Percentiles rank a stretch among this genome's conserved stretches.
Conservation (phyloP, 2,888 invertebrate species). For the Cosmia pyralina region DNA sequence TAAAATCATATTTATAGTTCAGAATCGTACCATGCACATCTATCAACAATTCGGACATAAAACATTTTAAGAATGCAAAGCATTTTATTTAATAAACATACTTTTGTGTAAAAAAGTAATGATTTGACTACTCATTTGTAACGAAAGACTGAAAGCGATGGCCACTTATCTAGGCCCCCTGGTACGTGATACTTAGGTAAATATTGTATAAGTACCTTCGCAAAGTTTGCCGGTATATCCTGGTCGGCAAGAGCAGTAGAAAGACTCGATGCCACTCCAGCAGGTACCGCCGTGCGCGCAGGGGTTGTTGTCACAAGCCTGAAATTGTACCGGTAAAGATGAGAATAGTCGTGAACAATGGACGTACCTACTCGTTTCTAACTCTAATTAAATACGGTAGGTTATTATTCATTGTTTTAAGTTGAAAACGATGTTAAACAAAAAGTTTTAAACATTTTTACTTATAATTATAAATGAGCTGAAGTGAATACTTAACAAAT, state of each 20-base stretch:
- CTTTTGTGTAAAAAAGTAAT: too few species aligned
- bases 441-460: conserved; percentile 1
- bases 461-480: conserved; percentile 3
- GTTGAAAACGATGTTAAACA: conserved; percentile 1
- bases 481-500: conserved; percentile 17
- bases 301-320: conserved; percentile 93
- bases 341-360: neutral
- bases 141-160: neutral
- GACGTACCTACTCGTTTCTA: neutral
- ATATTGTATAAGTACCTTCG: conserved; percentile 89
- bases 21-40: too few species aligned
- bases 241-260: conserved; percentile 94
- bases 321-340: conserved; percentile 62
- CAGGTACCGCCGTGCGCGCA: conserved; percentile 94
- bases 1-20: too few species aligned
- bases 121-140: too few species aligned
- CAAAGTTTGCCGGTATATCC: conserved; percentile 95
- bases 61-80: too few species aligned
- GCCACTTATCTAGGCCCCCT: neutral
- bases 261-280: conserved; percentile 94
- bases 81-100: too few species aligned
- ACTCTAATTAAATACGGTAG: neutral
- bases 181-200: neutral
- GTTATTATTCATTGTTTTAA: neutral
- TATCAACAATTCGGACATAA: too few species aligned